Percentiles rank a stretch among this genome's conserved stretches.
phyloP scores from a whole-genome alignment of 2,888 invertebrate species.

The Hypercompe scribonia region DNA sequence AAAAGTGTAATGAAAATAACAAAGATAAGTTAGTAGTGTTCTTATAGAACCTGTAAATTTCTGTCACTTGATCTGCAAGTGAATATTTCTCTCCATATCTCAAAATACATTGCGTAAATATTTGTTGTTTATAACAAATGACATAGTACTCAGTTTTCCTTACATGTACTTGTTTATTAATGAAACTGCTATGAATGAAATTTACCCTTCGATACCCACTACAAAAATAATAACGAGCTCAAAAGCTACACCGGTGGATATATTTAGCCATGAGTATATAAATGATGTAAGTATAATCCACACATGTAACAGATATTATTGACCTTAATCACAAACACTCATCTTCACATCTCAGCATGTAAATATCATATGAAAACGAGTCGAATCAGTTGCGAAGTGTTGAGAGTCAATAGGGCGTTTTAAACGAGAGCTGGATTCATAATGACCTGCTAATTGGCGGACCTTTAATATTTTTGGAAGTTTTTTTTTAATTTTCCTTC shows the following conservation, averaged over 20 bases:
- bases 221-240: not conserved
- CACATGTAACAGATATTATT: slow-evolving; percentile 4
- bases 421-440: not conserved
- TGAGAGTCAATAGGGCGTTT: not conserved
- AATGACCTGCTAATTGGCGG: slow-evolving; percentile 3
- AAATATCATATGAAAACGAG: not conserved
- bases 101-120: too few species aligned
- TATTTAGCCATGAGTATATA: not conserved
- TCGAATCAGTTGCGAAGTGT: slow-evolving; percentile 4
- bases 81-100: too few species aligned
- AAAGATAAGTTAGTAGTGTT: too few species aligned
- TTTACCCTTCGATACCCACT: too few species aligned
- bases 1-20: too few species aligned
- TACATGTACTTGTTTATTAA: too few species aligned
- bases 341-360: slow-evolving; percentile 1
- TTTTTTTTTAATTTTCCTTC: not conserved
- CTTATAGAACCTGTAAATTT: too few species aligned
- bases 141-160: too few species aligned
- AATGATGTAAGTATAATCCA: slow-evolving; percentile 1
- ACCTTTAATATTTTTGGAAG: not conserved
- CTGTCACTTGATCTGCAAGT: too few species aligned
- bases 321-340: slow-evolving; percentile 10
- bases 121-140: too few species aligned
- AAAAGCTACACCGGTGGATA: not conserved
- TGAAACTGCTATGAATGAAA: too few species aligned